These are phyloP conservation scores for Eubasilissa splendida DNA, from an alignment of 2,888 invertebrate species.

Conservation along the genomic window DNA sequence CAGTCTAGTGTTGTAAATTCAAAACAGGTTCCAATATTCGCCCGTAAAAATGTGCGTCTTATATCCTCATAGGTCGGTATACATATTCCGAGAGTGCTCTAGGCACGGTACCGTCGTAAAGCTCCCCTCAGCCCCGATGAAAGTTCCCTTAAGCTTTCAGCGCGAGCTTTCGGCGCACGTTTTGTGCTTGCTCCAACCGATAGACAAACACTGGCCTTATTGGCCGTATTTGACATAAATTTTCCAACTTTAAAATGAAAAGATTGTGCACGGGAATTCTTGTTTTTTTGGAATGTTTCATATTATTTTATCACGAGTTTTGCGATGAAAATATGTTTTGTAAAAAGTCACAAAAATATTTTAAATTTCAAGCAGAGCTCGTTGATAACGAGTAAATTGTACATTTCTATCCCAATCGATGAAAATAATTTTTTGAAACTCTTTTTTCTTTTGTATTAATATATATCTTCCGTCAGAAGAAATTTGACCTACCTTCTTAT, in stretches of 20 bases:
- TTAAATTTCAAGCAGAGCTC: no score
- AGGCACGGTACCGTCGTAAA: slow-evolving; percentile 30
- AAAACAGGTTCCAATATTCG: slow-evolving; percentile 17
- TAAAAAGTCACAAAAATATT: no score
- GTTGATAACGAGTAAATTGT: no score
- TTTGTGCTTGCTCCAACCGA: slow-evolving; percentile 32
- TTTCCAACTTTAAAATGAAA: slow-evolving; percentile 23
- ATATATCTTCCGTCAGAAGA: no score
- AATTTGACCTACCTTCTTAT: no score
- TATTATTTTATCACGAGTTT: no score
- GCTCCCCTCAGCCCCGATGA: slow-evolving; percentile 21
- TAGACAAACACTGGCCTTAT: slow-evolving; percentile 30
- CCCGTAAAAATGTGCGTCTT: slow-evolving; percentile 20
- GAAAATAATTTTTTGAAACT: no score
- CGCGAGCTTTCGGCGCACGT: slow-evolving; percentile 21
- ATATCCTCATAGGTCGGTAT: not conserved
- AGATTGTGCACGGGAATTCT: no score
- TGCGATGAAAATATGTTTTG: no score
- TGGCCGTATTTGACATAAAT: slow-evolving; percentile 35
- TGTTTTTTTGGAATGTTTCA: no score
- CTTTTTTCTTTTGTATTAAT: no score
- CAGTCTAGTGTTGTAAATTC: not conserved
- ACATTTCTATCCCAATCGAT: no score
- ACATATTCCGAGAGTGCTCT: slow-evolving; percentile 7
- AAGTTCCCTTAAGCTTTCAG: slow-evolving; percentile 35